Base-by-base conservation (phyloP, 2,888 invertebrate genomes). In the Flexamia atlantica region DNA sequence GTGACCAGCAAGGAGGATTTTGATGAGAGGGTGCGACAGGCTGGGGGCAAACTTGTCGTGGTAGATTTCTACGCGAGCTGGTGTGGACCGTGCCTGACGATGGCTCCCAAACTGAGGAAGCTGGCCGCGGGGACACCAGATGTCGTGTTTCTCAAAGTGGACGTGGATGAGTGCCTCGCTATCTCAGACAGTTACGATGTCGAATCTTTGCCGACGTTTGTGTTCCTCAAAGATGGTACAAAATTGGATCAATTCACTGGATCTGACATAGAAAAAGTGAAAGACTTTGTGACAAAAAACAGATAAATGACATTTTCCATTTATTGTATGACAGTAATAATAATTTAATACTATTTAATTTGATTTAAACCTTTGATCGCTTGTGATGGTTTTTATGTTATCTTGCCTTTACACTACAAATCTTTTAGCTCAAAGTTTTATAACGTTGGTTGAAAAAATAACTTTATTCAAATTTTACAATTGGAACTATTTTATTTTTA, bases 51-150 rank as follows among this genome's bases (percentile, higher is more conserved):
- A 89, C 91, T 98, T 89, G 95, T 98, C 79, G 94, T 98, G 79
- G 94, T 97, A 86, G 97, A 98, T 91, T 98, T 98, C 91, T 96
- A 94, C 91, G 97, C 97, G 81, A 94, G 95, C 84, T 98, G 97
- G 98, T 98, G 98, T 90, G 97, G 97, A 0, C 97, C 98, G 28
- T 98, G 97, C 93, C 97, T 96, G 91, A 93, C 94, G 92, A 97
- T 97, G 89, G 94, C 95, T 3, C 97, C 97, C 64, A 94, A 94
- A 88, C 91, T 97, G 53, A 95, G 95, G 1, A 1, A 57, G 20
- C 32, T 79, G 79, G 50, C 79, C 7, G 57, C 50, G 25, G 89
- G 89, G 74, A 87, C 87, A 81, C 84, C 88, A 0, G 89, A 91
- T 86, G 90, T 92, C 23, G 88, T 92, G 23, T 91, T 93, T 87